phyloP scores from a whole-genome alignment of 2,888 invertebrate species.

The Willowsia nigromaculata region DNA sequence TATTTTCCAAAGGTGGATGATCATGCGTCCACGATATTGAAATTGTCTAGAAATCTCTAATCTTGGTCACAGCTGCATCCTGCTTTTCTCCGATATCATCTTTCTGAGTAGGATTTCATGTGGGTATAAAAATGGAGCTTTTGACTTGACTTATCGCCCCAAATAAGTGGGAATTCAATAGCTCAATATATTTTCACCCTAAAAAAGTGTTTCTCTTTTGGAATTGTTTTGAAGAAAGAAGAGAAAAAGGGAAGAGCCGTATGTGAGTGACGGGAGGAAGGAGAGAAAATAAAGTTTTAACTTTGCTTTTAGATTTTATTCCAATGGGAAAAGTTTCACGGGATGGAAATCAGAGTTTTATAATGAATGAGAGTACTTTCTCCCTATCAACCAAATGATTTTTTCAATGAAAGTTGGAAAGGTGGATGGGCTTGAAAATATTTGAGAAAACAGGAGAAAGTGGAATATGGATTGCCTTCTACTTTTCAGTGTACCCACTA shows the following conservation, averaged over 20 bases:
- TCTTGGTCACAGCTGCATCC: slow-evolving; percentile 1
- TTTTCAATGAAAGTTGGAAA: neutral
- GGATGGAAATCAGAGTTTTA: slow-evolving; percentile 58
- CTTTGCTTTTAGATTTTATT: slow-evolving; percentile 65
- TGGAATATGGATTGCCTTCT: neutral
- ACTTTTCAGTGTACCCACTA: no score
- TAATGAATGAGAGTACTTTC: slow-evolving; percentile 65
- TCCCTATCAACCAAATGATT: slow-evolving; percentile 60
- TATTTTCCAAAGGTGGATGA: no score
- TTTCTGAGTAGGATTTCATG: slow-evolving; percentile 19
- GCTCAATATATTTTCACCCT: slow-evolving; percentile 56
- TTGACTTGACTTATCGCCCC: slow-evolving; percentile 57
- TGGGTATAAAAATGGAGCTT: slow-evolving; percentile 21
- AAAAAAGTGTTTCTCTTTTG: slow-evolving; percentile 60
- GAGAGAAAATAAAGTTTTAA: slow-evolving; percentile 46
- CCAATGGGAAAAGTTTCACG: slow-evolving; percentile 54
- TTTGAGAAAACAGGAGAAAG: neutral
- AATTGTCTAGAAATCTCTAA: no score
- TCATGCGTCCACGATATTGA: no score
- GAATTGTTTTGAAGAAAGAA: slow-evolving; percentile 23
- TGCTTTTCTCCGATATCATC: no score
- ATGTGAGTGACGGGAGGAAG: neutral
- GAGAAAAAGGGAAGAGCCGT: neutral
- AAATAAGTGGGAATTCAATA: slow-evolving; percentile 63
- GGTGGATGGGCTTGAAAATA: slow-evolving; percentile 10